A percentile compares a stretch with the other conserved stretches of the same genome.
Evolutionary conservation across 2,888 invertebrate genomes (phyloP).

Genomic region (Caenorhabditis sp.): DNA sequence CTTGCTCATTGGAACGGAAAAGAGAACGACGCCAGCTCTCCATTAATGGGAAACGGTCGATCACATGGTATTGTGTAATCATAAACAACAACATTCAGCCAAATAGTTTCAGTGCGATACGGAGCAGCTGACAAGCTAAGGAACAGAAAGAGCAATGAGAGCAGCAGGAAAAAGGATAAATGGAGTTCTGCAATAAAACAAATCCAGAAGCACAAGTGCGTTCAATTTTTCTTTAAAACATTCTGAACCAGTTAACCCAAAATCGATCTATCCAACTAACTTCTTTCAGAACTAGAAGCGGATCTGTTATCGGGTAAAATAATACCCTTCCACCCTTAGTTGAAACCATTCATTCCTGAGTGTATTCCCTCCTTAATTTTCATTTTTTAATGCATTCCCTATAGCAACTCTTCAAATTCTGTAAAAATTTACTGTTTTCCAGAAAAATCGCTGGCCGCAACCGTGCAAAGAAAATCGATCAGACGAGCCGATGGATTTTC

Average conservation of each 20-base stretch:
- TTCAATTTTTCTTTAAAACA: too few relatives aligned
- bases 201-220: slow-evolving; percentile 76
- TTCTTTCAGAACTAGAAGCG: slow-evolving; percentile 41
- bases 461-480: slow-evolving; percentile 77
- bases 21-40: slow-evolving; percentile 56
- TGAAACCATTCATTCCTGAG: not conserved
- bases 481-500: slow-evolving; percentile 76
- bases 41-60: slow-evolving; percentile 55
- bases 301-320: slow-evolving; percentile 53
- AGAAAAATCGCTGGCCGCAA: slow-evolving; percentile 75
- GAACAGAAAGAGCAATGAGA: slow-evolving; percentile 49
- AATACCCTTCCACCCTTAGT: slow-evolving; percentile 2
- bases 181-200: slow-evolving; percentile 73
- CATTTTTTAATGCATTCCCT: slow-evolving; percentile 12
- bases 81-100: not conserved
- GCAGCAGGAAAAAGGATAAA: slow-evolving; percentile 60
- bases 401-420: not conserved
- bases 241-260: too few relatives aligned
- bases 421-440: slow-evolving; percentile 40
- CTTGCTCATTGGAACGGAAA: slow-evolving; percentile 64
- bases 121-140: slow-evolving; percentile 40
- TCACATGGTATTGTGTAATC: slow-evolving; percentile 28
- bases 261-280: too few relatives aligned
- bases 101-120: slow-evolving; percentile 42
- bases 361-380: slow-evolving; percentile 1